Evolutionary conservation across 1,140 invertebrate species (phyloP).

Genomic region (Meloidogyne chitwoodi): DNA sequence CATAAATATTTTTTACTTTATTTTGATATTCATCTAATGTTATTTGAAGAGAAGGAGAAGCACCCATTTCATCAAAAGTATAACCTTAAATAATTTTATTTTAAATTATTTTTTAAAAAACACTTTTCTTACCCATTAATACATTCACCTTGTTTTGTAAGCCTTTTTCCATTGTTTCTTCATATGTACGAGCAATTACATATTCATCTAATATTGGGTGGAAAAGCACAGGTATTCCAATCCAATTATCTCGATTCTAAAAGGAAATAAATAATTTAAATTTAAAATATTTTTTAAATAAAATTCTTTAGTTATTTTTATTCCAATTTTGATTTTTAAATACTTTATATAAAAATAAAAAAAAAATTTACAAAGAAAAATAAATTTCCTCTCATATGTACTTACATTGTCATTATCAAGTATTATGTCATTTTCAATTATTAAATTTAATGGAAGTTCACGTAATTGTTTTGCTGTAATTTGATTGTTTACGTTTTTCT

Average conservation of each 20-base stretch:
- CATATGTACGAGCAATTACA: background rate
- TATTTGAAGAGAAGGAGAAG: background rate
- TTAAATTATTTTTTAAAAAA: too few relatives aligned
- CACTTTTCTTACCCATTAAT: background rate
- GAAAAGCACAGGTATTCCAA: background rate
- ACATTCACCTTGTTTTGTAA: background rate
- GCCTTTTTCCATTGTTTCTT: background rate
- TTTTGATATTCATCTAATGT: conserved; percentile 1
- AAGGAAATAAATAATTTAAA: too few relatives aligned
- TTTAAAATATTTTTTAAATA: too few relatives aligned
- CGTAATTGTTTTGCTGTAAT: background rate
- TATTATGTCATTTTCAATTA: background rate
- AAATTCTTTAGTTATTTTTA: too few relatives aligned
- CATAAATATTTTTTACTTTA: background rate
- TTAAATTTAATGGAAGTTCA: background rate
- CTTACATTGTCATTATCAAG: too few relatives aligned
- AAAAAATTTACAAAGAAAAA: too few relatives aligned
- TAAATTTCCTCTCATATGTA: too few relatives aligned
- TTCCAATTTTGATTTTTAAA: too few relatives aligned
- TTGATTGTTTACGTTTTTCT: background rate
- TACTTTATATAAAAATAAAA: too few relatives aligned
- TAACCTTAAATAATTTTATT: too few relatives aligned
- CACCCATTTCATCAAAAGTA: background rate
- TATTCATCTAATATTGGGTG: background rate
- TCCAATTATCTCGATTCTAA: background rate